Percentiles rank a stretch among this genome's conserved stretches.
Conservation (phyloP, 2,888 invertebrate species). For the Hypselothyrea guttata region DNA sequence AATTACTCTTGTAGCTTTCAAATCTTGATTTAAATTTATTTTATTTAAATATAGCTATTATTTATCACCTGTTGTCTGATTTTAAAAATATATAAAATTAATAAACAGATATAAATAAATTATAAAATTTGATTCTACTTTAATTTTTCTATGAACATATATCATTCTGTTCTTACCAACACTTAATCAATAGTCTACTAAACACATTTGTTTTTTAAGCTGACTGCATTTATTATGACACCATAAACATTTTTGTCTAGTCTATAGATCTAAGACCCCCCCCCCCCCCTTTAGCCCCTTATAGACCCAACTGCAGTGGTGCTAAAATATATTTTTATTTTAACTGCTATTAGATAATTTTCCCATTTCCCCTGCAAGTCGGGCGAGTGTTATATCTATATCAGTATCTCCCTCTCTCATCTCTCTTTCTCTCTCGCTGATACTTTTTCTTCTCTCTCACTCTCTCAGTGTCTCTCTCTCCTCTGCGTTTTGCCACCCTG, state of each 20-base stretch:
- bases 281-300: too few relatives aligned
- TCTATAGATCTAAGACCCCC: background rate
- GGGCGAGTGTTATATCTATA: slow-evolving; percentile 16
- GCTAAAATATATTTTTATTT: slow-evolving; percentile 39
- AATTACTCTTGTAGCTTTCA: too few relatives aligned
- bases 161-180: background rate
- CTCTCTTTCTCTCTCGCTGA: background rate
- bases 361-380: slow-evolving; percentile 32
- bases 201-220: background rate
- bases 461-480: slow-evolving; percentile 1
- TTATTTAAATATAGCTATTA: too few relatives aligned
- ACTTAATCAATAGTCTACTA: slow-evolving; percentile 3
- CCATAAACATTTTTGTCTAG: slow-evolving; percentile 3
- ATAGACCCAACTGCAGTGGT: background rate
- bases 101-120: too few relatives aligned
- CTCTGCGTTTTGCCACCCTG: too few relatives aligned
- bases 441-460: background rate
- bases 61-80: too few relatives aligned
- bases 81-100: too few relatives aligned
- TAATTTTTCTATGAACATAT: background rate
- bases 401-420: slow-evolving; percentile 3
- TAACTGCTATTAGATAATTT: slow-evolving; percentile 32
- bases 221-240: slow-evolving; percentile 13
- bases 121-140: too few relatives aligned
- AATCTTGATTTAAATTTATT: too few relatives aligned